Evolutionary conservation across 1,140 invertebrate species (phyloP), one percentile per base, ranked within the genome.

Genomic region (Magallana ariakensis): DNA sequence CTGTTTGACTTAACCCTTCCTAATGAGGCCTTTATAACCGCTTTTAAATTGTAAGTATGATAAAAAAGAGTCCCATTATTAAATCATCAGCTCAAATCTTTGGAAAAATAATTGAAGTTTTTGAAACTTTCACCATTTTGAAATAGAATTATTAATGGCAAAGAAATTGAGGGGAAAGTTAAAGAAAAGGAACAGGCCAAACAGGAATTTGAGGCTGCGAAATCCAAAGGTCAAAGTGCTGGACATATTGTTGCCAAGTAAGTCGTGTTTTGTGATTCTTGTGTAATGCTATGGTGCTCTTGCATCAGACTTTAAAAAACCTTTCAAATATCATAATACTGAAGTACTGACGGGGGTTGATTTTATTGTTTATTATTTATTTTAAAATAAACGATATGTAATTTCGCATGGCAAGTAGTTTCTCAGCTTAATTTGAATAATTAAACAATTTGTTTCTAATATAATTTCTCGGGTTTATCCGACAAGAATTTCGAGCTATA

Each of bases 151-250:
- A 92, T 92, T 55, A 90, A 92, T 57, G 91, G 90, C 4, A 89
- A 87, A 26, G 60, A 87, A 10, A 92, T 92, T 80, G 62, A 85
- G 11, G 93, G 92, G 7, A 66, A 89, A 57, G 92, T 94, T 26
- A 93, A 93, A 81, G 92, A 92, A 66, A 93, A 93, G 87, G 82
- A 88, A n/a, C n/a, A 88, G 60, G 92, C 93, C 1, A 91, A 90
- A 55, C 58, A 90, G 54, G 80, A 90, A n/a, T 93, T 91, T 83
- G 86, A 90, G 33, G 60, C 54, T 62, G 93, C 93, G 0, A 89
- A 91, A 46, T 86, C 80, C 11, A 82, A 81, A 33, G 93, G 93
- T 26, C 84, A 91, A 55, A 92, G 89, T 86, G 92, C 92, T 16
- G 92, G 92, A 3, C 87, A 88, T 22, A 85, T 87, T 60, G 75